These are phyloP conservation scores for Cydia fagiglandana DNA, from an alignment of 1,140 invertebrate genomes.

Conservation along the genomic window DNA sequence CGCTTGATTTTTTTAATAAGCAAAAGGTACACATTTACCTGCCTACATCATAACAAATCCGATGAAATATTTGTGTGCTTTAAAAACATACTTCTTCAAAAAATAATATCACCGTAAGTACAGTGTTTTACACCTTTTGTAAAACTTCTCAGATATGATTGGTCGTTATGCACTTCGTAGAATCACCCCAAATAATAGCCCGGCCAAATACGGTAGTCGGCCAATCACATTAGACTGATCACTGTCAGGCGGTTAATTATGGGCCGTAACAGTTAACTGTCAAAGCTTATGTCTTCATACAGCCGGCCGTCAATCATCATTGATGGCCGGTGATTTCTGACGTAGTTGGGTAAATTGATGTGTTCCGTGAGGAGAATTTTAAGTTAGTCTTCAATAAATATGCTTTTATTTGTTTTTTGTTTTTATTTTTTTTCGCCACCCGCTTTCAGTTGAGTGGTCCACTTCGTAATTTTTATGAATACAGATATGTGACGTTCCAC, in stretches of 20 bases:
- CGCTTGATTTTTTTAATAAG: no score
- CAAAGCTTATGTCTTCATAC: constrained; percentile 53
- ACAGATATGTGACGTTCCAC: no score
- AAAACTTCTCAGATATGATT: background rate
- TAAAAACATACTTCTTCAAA: no score
- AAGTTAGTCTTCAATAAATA: background rate
- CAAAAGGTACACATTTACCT: no score
- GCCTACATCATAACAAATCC: no score
- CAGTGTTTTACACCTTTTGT: no score
- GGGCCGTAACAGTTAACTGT: constrained; percentile 45
- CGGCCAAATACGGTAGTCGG: constrained; percentile 45
- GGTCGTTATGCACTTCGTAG: background rate
- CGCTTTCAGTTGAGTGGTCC: background rate
- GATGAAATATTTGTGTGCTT: no score
- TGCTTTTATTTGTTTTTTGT: background rate
- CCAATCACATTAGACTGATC: constrained; percentile 49
- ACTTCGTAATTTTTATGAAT: background rate
- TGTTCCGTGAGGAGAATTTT: background rate
- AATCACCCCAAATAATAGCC: constrained; percentile 35
- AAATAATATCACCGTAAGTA: no score
- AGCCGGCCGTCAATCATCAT: constrained; percentile 27
- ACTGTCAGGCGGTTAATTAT: constrained; percentile 47
- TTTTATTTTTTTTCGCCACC: background rate
- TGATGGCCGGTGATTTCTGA: background rate
- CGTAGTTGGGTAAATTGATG: background rate